Evolutionary conservation across 1,140 invertebrate species (phyloP), one percentile per base, ranked within the genome.

Genomic region (Macrocentrus cingulum): DNA sequence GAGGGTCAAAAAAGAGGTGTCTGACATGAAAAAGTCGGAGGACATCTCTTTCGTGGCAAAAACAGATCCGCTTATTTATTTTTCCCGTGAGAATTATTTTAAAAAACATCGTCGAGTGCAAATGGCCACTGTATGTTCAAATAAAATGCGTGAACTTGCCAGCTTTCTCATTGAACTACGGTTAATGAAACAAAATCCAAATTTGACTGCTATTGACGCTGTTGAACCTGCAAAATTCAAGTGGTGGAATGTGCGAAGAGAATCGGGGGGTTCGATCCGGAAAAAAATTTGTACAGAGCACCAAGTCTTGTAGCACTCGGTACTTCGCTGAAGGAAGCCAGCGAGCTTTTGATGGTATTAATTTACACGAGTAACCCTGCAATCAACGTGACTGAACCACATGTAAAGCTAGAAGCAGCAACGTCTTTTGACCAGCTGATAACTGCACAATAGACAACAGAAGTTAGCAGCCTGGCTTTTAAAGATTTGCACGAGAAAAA

Each of bases 311-410:
- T 25, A 0, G 23, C 29, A 15, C 11, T 32, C 2, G 46, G 46
- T 5, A 49, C 23, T 32, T 8, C 46, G 1, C n/a, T 49, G 0
- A 29, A 49, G 16, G 9, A 20, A 29, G 23, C 15, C 1, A 25
- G 22, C 23, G 46, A 71, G 67, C 71, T 68, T 63, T 62, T 65
- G 65, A 71, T 59, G 62, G 44, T 57, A 67, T 68, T 71, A 64
- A 70, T 66, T 67, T 60, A 54, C 63, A 69, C n/a, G 49, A 70
- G 46, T 5, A 15, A 11, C 9, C 3, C 1, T 0, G 7, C 1
- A 13, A 0, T n/a, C 18, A 2, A 15, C 4, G 8, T 50, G 62
- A 61, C 53, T 39, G 23, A 29, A 5, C 46, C 46, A 15, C 23
- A 49, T 6, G 13, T 6, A 16, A 49, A 49, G 34, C 8, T 32